Base-by-base conservation (phyloP, 2,113 vertebrate genomes). In the Brienomyrus longianalis region DNA sequence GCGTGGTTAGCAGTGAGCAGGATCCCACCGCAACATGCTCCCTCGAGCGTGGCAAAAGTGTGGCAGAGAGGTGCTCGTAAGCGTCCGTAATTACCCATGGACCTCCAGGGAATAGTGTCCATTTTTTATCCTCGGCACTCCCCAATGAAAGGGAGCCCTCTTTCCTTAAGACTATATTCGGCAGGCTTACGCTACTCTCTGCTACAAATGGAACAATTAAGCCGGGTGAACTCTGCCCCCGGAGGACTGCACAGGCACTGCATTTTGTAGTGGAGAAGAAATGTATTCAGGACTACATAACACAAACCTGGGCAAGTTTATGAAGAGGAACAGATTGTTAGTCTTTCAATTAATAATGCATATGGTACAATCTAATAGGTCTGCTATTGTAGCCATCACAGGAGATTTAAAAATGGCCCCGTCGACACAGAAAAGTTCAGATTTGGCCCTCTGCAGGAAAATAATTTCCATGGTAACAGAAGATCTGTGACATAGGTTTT, bases 41-140 rank as follows among this genome's bases (percentile, higher is more conserved):
- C 21, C 45, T 13, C 23, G 2, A 43, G 83, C 45, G 0, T 48
- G 45, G 21, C 3, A 23, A 27, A n/a, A 84, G 83, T 48, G 83
- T 84, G 83, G 83, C 23, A n/a, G 48, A n/a, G 48, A 86, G 85
- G n/a, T 86, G 85, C 50, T 86, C 5, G 0, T 86, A 48, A 86
- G 85, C 5, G 21, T 27, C 27, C 47, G n/a, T 89, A 89, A 89
- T 89, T 80, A 89, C 66, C 47, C 66, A 52, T 13, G 48, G 47
- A 45, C 70, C 70, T 21, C 88, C 35, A 83, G 59, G 19, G 88
- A 77, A 80, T 39, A 15, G 66, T 27, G 88, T 66, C 47, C 66
- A 80, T 51, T 52, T 77, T n/a, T 88, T 70, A 48, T 48, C 47
- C 87, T 45, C n/a, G 17, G 62, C n/a, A 52, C 21, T 59, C 59